phyloP scores from a whole-genome alignment of 1,140 invertebrate species.

The Macrocentrus cingulum region DNA sequence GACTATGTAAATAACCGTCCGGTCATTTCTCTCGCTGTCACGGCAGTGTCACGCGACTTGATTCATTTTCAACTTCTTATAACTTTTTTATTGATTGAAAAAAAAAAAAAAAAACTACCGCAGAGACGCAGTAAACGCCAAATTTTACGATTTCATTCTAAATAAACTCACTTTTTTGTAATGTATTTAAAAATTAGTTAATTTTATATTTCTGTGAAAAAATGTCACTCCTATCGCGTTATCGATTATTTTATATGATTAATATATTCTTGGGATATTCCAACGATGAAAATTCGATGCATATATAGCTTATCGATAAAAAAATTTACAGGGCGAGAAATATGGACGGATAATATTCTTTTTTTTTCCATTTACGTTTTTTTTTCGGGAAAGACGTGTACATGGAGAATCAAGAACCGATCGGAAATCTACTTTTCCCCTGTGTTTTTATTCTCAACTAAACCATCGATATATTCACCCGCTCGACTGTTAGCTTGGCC shows the following conservation, averaged over 20 bases:
- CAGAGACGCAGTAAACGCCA: too few relatives aligned
- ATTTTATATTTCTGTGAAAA: neutral
- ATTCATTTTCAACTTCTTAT: constrained; percentile 3
- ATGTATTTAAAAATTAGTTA: too few relatives aligned
- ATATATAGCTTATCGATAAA: neutral
- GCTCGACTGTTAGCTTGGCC: neutral
- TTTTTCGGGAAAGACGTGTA: too few relatives aligned
- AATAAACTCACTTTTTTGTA: too few relatives aligned
- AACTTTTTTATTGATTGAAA: neutral
- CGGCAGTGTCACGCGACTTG: constrained; percentile 10
- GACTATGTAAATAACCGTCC: constrained; percentile 23
- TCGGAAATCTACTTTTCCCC: constrained; percentile 1
- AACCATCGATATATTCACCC: constrained; percentile 1
- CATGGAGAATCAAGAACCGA: too few relatives aligned
- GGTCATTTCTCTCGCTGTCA: constrained; percentile 26
- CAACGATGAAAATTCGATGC: neutral
- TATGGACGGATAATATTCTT: neutral
- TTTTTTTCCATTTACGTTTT: too few relatives aligned
- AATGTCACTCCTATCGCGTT: neutral
- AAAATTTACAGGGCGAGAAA: neutral
- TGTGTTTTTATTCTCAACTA: neutral
- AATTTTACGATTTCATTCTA: neutral
- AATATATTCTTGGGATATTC: neutral
- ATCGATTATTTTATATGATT: neutral
- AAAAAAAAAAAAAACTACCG: neutral